phyloP scores from a whole-genome alignment of 2,113 vertebrate species.

The Elachura formosa region DNA sequence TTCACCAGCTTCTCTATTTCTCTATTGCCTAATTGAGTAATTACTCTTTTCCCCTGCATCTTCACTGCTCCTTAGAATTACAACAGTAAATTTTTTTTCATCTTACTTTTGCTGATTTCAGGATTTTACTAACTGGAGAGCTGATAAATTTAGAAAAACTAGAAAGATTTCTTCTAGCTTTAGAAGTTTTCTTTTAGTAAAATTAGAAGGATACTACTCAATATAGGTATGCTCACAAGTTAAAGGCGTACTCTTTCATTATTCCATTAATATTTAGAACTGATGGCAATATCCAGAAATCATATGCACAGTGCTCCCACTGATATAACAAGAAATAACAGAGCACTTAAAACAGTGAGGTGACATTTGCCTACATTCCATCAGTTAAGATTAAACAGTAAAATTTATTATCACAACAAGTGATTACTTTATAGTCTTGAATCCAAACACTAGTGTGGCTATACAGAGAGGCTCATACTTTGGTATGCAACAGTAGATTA shows the following conservation, averaged over 20 bases:
- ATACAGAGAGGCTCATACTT: background rate
- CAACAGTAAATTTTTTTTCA: background rate
- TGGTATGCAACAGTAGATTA: background rate
- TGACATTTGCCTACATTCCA: background rate
- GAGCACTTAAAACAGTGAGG: background rate
- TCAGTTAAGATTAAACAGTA: background rate
- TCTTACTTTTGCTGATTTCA: background rate
- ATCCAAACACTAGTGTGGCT: background rate
- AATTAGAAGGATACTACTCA: background rate
- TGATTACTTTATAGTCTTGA: background rate
- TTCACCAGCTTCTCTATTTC: background rate
- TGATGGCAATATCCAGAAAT: background rate
- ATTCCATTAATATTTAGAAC: background rate
- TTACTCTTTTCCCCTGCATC: background rate
- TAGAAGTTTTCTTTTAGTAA: too few relatives aligned
- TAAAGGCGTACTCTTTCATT: background rate
- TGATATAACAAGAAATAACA: background rate
- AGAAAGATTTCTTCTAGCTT: too few relatives aligned
- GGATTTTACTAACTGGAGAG: background rate
- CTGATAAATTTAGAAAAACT: background rate
- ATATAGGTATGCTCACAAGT: background rate
- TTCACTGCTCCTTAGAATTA: background rate
- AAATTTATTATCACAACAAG: background rate
- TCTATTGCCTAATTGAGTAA: background rate
- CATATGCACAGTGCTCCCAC: background rate